Evolutionary conservation across 1,140 invertebrate species (phyloP), one percentile per base, ranked within the genome.

Genomic region (Diachasmimorpha longicaudata): DNA sequence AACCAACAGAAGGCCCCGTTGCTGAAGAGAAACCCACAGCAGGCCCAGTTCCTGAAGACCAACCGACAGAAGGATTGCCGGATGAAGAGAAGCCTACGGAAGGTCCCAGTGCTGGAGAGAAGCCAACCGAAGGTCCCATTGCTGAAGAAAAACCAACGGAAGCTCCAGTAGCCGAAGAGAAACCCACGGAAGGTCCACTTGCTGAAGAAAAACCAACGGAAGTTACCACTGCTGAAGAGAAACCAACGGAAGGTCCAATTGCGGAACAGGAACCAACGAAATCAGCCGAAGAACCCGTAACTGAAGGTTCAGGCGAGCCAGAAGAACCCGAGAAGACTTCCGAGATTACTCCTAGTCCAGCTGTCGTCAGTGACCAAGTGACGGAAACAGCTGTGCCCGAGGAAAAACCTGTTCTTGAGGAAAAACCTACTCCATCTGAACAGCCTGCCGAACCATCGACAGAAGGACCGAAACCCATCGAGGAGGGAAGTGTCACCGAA

Each of bases 301-400:
- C 83, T 76, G 77, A 78, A 79, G 74, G 14, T 14, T 21, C 19
- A 14, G 75, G 77, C 9, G 44, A 77, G 23, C 52, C 75, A 42
- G 23, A 37, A 9, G 72, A 78, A 36, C 31, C 55, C 19, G 68
- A 66, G 0, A 68, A 52, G 52, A 21, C 10, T 5, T 21, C 74
- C 55, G 74, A 78, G 5, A 70, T 31, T 58, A 70, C 67, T 72
- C 16, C 74, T 11, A n/a, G n/a, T n/a, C n/a, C n/a, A n/a, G n/a
- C n/a, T n/a, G n/a, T n/a, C n/a, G n/a, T n/a, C n/a, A n/a, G n/a
- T n/a, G n/a, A n/a, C n/a, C n/a, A n/a, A n/a, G n/a, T n/a, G n/a
- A 75, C 66, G 25, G 79, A 80, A 69, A 37, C 48, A 23, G 63
- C 78, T 14, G 31, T 4, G 11, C n/a, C 4, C 0, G 66, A 76